Percentiles rank a stretch among this genome's conserved stretches.
phyloP scores from a whole-genome alignment of 2,113 vertebrate species.

The Gnathonemus longibarbis region DNA sequence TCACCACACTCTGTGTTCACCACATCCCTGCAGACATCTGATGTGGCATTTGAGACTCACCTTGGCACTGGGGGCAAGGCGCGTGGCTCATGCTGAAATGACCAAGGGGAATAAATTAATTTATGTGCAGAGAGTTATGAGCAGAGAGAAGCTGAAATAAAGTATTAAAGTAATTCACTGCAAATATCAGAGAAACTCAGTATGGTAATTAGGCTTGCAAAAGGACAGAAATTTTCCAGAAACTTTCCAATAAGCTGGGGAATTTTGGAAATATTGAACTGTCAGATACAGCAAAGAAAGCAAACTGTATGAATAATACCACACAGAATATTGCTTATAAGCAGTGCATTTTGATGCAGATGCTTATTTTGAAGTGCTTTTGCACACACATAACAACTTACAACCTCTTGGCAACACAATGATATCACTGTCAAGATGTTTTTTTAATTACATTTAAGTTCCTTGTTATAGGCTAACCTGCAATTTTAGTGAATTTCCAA shows the following conservation, averaged over 20 bases:
- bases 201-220: neutral
- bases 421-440: neutral
- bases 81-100: slow-evolving; percentile 67
- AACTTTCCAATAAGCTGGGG: neutral
- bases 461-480: neutral
- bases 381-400: neutral
- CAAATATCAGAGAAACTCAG: neutral
- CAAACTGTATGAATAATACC: neutral
- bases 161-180: neutral
- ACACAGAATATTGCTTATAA: neutral
- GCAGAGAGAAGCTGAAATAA: neutral
- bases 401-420: neutral
- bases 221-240: neutral
- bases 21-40: neutral
- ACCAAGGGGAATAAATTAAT: neutral
- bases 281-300: neutral
- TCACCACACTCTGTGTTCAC: neutral
- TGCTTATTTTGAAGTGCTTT: neutral
- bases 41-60: slow-evolving; percentile 50
- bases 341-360: neutral
- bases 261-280: too few species aligned
- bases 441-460: neutral
- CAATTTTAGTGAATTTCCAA: neutral
- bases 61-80: slow-evolving; percentile 79
- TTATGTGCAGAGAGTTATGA: neutral